These are phyloP conservation scores for Chiloscyllium punctatum DNA, from an alignment of 2,797 vertebrate species.

Conservation along the genomic window DNA sequence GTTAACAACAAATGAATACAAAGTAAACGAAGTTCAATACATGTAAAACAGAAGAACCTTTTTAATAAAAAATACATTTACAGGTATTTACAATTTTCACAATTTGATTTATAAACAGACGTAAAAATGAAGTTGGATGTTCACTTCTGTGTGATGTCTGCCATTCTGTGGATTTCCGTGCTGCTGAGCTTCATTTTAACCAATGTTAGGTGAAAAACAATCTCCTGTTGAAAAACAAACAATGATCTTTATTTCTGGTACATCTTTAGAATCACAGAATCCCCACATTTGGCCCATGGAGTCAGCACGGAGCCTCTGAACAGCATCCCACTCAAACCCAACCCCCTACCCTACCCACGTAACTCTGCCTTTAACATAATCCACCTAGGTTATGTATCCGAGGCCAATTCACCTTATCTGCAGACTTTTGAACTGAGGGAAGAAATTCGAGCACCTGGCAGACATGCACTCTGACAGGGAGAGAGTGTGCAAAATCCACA, in stretches of 20 bases:
- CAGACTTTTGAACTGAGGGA: too few species aligned
- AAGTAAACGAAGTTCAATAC: neutral
- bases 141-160: neutral
- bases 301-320: too few species aligned
- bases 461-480: too few species aligned
- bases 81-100: constrained; percentile 7
- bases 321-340: too few species aligned
- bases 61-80: constrained; percentile 12
- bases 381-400: too few species aligned
- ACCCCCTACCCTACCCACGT: too few species aligned
- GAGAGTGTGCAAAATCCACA: too few species aligned
- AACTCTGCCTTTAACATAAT: too few species aligned
- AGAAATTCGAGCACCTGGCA: too few species aligned
- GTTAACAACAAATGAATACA: neutral
- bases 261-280: too few species aligned
- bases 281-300: too few species aligned
- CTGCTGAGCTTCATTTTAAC: constrained; percentile 4
- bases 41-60: neutral
- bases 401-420: too few species aligned
- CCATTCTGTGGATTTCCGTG: neutral
- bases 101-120: constrained; percentile 4
- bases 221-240: constrained; percentile 28
- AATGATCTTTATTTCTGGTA: neutral
- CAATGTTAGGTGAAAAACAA: neutral
- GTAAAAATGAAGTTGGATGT: neutral